Evolutionary conservation across 1,140 invertebrate species (phyloP), one percentile per base, ranked within the genome.

Genomic region (Centruroides sculpturatus): DNA sequence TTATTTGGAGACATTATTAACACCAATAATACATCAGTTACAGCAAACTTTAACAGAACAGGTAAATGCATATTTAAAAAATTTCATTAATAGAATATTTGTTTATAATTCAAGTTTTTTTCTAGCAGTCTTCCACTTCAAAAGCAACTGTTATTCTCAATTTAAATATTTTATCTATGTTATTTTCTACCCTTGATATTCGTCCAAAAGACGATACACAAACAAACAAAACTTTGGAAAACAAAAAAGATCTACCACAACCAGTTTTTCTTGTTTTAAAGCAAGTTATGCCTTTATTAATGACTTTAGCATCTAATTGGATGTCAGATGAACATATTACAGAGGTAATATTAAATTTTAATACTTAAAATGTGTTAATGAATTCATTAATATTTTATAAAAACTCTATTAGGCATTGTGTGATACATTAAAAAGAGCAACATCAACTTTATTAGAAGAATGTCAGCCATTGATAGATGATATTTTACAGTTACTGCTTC

Each of bases 161-260:
- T 51, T 71, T 89, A 7, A 83, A 83, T 68, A 85, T 89, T 79
- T 72, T 85, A 4, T 79, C 82, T 0, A 84, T 80, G 62, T 75
- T 89, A 52, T 83, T 87, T 68, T 76, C 79, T 1, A 82, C 83
- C 3, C 71, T 90, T 0, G 80, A 86, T 65, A 69, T 66, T 64
- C 61, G 71, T 70, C 7, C 66, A 35, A 12, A 55, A 6, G 12
- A 35, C 7, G 59, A 72, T 46, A 59, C 58, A 35, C 57, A 62
- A 46, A n/a, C 46, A 7, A 12, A 5, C 8, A 46, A 51, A 34
- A 59, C 53, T 47, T 11, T 35, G 11, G 46, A 57, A 13, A 47
- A 57, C 9, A 58, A 62, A 46, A 11, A n/a, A 10, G 57, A 58
- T 12, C 23, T 56, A 3, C 56, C 59, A 6, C 82, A 75, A 66